Base-by-base conservation (phyloP, 2,797 vertebrate genomes). In the Poeciliopsis gracilis region DNA sequence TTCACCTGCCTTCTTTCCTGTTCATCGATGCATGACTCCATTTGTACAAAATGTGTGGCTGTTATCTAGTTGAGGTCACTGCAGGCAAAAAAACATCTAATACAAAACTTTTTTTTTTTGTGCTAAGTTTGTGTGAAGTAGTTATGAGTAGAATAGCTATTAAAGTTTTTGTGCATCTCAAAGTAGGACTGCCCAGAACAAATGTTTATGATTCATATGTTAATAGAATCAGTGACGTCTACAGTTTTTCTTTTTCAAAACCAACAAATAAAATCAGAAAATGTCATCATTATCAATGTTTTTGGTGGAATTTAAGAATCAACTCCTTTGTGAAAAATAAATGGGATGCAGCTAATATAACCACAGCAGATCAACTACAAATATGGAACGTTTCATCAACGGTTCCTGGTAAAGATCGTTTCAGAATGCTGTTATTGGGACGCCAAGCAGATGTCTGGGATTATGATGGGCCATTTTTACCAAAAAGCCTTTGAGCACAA, bases 1-100 rank as follows among this genome's bases (percentile, higher is more conserved):
- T 91, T 6, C 4, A 45, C 69, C 41, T 78, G 3, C 16, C 70
- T 72, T 51, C 76, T 71, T 76, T 74, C 25, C 72, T 72, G 11
- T 74, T 18, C 49, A 10, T 8, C 18, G 13, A 73, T 77, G 11
- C 13, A 28, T 70, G 43, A 70, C 0, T 45, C 41, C 2, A 51
- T 70, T 46, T 53, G 53, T 23, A 25, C 25, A 47, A 30, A 61
- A 23, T 61, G 43, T 33, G 18, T 25, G 49, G 18, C 55, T 77
- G 73, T 25, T 75, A 41, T 66, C 55, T 71, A 51, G 73, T 43
- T 47, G 15, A 77, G 36, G 76, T 61, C 25, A 51, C 53, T 12
- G 3, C 41, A 46, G 41, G 67, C 41, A 45, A 46, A 45, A 45
- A 20, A 16, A 43, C 67, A 28, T 46, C 6, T 8, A 16, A 25